Conservation (phyloP, 2,113 vertebrate genomes). For the Atrichornis clamosus region DNA sequence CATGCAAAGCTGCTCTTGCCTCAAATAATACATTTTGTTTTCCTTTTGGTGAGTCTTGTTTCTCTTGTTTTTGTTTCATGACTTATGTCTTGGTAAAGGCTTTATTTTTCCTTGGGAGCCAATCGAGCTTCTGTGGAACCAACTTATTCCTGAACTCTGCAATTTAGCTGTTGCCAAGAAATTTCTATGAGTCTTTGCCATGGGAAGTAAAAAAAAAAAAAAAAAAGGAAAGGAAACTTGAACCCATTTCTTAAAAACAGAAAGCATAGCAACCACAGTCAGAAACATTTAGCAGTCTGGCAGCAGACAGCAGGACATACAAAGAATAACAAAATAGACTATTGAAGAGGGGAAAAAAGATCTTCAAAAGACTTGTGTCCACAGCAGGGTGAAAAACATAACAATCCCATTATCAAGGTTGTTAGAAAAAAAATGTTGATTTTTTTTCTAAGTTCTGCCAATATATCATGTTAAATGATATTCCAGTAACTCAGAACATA, state of each 20-base stretch:
- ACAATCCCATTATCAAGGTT: background rate
- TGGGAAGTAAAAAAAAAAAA: constrained; percentile 42
- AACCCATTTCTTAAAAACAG: constrained; percentile 55
- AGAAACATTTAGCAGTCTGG: constrained; percentile 58
- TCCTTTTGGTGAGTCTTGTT: background rate
- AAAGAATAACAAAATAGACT: constrained; percentile 65
- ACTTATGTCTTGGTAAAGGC: constrained; percentile 33
- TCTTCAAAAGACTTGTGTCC: constrained; percentile 43
- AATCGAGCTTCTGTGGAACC: constrained; percentile 30
- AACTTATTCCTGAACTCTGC: constrained; percentile 49
- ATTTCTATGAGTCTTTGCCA: constrained; percentile 56
- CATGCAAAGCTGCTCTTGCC: background rate
- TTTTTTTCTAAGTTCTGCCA: background rate
- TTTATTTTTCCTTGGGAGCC: constrained; percentile 24
- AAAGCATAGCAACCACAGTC: constrained; percentile 61
- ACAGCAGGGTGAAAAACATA: constrained; percentile 40
- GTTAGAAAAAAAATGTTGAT: background rate
- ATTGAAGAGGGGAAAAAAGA: background rate
- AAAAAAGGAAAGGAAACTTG: background rate
- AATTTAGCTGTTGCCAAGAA: constrained; percentile 66
- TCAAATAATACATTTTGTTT: background rate
- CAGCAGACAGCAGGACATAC: constrained; percentile 29
- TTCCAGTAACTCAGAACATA: background rate
- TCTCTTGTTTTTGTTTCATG: constrained; percentile 45
- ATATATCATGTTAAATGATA: background rate